Evolutionary conservation across 2,797 vertebrate genomes (phyloP).

Genomic region (Macropodus opercularis): DNA sequence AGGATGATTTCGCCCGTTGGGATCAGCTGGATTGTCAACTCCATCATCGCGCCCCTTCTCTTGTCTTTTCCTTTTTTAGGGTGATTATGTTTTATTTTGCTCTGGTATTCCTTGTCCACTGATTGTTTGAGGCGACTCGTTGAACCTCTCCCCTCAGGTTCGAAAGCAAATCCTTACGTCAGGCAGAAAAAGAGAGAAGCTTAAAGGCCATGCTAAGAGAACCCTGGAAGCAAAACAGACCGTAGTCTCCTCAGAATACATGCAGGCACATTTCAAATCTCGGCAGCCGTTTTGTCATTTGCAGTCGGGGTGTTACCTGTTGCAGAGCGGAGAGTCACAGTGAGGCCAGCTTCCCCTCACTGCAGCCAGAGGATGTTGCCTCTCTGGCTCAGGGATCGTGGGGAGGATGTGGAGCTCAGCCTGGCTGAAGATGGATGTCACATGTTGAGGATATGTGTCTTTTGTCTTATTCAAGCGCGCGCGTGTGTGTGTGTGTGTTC

Average conservation of each 20-base stretch:
- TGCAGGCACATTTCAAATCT: background rate
- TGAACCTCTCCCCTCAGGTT: constrained; percentile 7
- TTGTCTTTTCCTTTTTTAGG: background rate
- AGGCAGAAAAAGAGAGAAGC: background rate
- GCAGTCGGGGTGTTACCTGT: constrained; percentile 66
- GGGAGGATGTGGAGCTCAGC: constrained; percentile 68
- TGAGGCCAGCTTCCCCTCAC: constrained; percentile 64
- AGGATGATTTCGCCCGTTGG: constrained; percentile 85
- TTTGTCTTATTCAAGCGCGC: constrained; percentile 47
- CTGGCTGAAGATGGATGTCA: constrained; percentile 64
- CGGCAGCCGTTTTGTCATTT: background rate
- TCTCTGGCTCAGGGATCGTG: constrained; percentile 52
- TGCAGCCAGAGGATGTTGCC: constrained; percentile 69
- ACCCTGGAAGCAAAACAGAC: background rate
- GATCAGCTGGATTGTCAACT: constrained; percentile 82
- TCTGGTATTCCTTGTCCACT: constrained; percentile 13
- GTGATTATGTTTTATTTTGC: constrained; percentile 2
- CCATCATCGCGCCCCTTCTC: constrained; percentile 76
- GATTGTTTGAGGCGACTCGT: constrained; percentile 3
- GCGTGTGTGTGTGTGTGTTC: constrained; percentile 1
- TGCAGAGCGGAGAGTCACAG: constrained; percentile 48
- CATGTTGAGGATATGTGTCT: constrained; percentile 71
- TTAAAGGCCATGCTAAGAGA: constrained; percentile 6
- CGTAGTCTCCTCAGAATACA: constrained; percentile 3
- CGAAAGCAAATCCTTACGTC: constrained; percentile 16